Evolutionary conservation across 2,888 invertebrate genomes (phyloP).

Genomic region (Brenthis hecate): DNA sequence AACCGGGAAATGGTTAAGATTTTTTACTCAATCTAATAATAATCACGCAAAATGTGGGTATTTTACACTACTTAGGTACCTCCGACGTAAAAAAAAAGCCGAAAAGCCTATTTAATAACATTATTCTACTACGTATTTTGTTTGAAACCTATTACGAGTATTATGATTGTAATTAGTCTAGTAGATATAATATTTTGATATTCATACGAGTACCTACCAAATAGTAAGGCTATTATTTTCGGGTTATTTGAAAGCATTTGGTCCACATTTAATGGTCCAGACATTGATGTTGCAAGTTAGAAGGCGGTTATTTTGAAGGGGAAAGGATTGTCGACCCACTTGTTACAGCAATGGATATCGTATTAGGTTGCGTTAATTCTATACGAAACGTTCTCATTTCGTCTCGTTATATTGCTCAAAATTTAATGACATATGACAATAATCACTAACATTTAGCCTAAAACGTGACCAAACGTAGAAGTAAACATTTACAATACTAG

Average conservation of each 20-base stretch:
- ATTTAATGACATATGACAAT: constrained; percentile 7
- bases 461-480: neutral
- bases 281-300: constrained; percentile 41
- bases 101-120: too few relatives aligned
- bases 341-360: constrained; percentile 38
- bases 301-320: constrained; percentile 41
- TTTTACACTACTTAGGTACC: too few relatives aligned
- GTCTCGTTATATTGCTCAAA: constrained; percentile 27
- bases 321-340: constrained; percentile 42
- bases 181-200: too few relatives aligned
- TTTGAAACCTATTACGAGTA: too few relatives aligned
- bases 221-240: constrained; percentile 27
- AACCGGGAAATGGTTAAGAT: too few relatives aligned
- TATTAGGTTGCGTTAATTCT: constrained; percentile 38
- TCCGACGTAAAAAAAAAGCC: too few relatives aligned
- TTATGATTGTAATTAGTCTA: too few relatives aligned
- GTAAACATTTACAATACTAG: too few relatives aligned
- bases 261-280: constrained; percentile 12
- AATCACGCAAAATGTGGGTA: too few relatives aligned
- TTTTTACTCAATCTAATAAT: too few relatives aligned
- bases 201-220: too few relatives aligned
- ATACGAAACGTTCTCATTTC: constrained; percentile 37
- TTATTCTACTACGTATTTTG: too few relatives aligned
- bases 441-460: neutral
- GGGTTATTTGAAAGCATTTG: constrained; percentile 33